phyloP scores from a whole-genome alignment of 2,113 vertebrate genomes.

The Mastomys natalensis region DNA sequence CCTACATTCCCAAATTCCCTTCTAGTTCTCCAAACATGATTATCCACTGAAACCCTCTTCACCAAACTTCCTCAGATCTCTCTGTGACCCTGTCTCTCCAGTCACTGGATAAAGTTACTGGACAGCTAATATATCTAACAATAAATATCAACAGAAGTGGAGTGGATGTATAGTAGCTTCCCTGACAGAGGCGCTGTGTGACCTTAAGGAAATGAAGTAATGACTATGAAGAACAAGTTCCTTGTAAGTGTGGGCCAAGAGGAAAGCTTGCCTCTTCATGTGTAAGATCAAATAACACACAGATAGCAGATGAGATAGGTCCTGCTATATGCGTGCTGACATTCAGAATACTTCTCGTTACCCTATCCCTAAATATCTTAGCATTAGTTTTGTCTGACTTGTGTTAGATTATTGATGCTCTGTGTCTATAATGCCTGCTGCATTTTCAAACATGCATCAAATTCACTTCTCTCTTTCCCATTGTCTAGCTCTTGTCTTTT shows the following conservation, averaged over 20 bases:
- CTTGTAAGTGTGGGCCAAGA: neutral
- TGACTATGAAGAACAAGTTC: neutral
- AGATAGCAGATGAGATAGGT: rapidly evolving
- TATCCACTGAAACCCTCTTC: neutral
- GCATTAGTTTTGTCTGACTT: neutral
- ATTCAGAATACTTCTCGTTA: too few species aligned
- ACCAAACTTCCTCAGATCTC: neutral
- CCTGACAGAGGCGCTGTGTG: neutral
- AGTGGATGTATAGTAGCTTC: neutral
- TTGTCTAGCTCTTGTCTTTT: neutral
- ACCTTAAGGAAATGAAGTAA: neutral
- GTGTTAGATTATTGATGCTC: too few species aligned
- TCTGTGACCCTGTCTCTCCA: neutral
- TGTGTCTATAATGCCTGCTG: neutral
- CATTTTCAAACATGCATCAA: neutral
- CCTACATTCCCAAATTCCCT: neutral
- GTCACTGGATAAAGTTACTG: neutral
- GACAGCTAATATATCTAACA: neutral
- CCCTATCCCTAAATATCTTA: neutral
- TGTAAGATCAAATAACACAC: neutral
- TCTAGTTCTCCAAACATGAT: neutral
- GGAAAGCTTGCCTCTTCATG: neutral
- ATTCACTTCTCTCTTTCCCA: neutral
- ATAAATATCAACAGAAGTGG: neutral
- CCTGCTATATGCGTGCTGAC: rapidly evolving